Base-by-base conservation (phyloP, 2,888 invertebrate genomes). In the Sarcophaga variegata region DNA sequence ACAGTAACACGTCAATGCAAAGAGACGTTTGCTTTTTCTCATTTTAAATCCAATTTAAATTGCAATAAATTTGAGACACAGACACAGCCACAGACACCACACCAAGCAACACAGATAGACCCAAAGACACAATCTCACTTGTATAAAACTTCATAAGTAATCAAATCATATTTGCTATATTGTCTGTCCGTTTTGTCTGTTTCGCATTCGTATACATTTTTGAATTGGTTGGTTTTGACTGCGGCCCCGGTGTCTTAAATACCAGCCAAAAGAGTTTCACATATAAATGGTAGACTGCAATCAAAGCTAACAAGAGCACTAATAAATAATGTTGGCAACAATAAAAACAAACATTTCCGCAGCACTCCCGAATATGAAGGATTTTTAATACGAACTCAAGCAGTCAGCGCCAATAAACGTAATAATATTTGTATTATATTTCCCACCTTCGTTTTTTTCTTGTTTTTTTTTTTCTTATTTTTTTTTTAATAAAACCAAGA, bases 21-120 rank as follows among this genome's bases (percentile, higher is more conserved):
- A 79, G 83, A 81, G 83, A 86, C 83, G 86, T 86, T 82, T 87
- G 82, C 87, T 70, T 81, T 87, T 86, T 87, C 87, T 87, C 84
- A 87, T 87, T 84, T 87, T 87, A 87, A 87, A 87, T 87, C 87
- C 87, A 87, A 87, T 87, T 87, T 87, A 87, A 84, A 87, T 87
- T 84, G 87, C 78, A 84, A 87, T 87, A 84, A 87, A 82, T 87
- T 76, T 84, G 27, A 84, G 71, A 79, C 84, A 82, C 79, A 79
- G 71, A 76, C 76, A 67, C 54, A 54, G 4, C 2, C 4, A 12
- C 54, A 54, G 3, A 54, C 54, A 82, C 63, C 59, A 54, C 17
- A 27, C 8, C 12, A 79, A 54, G n/a, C 66, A 74, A 64, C 8
- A 37, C 37, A 17, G n/a, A 69, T 22, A 20, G 20, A 78, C 14